Evolutionary conservation across 2,888 invertebrate species (phyloP), one percentile per base, ranked within the genome.

Genomic region (Patella ulyssiponensis): DNA sequence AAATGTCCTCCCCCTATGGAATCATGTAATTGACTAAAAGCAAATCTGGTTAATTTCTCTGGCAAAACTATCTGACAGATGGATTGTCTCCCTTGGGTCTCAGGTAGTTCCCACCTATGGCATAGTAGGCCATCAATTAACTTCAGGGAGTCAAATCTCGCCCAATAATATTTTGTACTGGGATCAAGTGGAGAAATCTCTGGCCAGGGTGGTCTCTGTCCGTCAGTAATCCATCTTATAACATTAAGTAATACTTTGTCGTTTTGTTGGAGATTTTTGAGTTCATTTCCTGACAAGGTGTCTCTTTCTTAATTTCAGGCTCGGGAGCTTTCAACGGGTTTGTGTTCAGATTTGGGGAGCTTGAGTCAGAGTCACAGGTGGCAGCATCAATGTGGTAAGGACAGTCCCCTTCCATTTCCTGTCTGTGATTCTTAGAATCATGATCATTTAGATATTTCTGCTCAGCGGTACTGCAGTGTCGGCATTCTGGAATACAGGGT

Each of bases 141-240:
- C 33, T 44, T 11, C 4, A 81, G 51, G 20, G 81, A 79, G 27
- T 82, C 80, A 9, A 77, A 77, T 56, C 80, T 72, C 15, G 71
- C 73, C 77, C 80, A 80, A 52, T 78, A 76, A 73, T 71, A 80
- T 17, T 80, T 82, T 14, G 79, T 20, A 20, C 20, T 77, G 17
- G 52, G 15, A 54, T 69, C 58, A 11, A 51, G 44, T 2, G 72
- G 27, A 7, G 76, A 70, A 52, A 80, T 71, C 17, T 78, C 78
- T 7, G 44, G 12, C 78, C 79, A 80, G 23, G 33, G 54, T 33
- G 80, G 81, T 74, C 78, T 75, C 23, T 17, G 15, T 20, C 70
- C 52, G 1, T 17, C 64, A 71, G 7, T 23, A 71, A 76, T 80
- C 79, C 83, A 80, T 51, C 78, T 15, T n/a, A 52, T 15, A 20